phyloP scores from a whole-genome alignment of 2,113 vertebrate genomes.

The Pavo muticus region DNA sequence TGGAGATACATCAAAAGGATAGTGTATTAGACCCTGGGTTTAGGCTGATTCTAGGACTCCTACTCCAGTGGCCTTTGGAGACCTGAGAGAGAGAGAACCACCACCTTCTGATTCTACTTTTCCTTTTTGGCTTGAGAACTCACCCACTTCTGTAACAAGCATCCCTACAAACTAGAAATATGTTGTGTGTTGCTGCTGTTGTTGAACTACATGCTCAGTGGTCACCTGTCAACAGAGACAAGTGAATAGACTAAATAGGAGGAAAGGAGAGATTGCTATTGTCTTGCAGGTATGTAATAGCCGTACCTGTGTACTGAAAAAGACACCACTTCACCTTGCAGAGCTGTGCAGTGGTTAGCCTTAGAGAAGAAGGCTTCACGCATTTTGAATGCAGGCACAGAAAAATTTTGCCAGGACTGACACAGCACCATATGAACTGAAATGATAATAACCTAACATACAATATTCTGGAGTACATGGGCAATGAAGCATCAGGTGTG shows the following conservation, averaged over 20 bases:
- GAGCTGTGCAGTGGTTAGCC: neutral
- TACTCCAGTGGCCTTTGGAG: neutral
- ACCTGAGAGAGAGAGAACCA: neutral
- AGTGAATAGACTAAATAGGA: neutral
- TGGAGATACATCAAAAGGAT: neutral
- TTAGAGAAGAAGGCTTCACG: neutral
- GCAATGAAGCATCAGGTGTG: neutral
- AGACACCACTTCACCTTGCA: neutral
- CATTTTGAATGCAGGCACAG: neutral
- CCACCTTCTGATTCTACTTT: neutral
- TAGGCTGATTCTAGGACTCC: neutral
- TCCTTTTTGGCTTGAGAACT: neutral
- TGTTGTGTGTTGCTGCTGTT: neutral
- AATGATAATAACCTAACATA: neutral
- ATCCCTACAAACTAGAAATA: accelerated
- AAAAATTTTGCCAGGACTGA: neutral
- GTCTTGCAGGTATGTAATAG: neutral
- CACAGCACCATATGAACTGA: neutral
- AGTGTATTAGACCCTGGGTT: neutral
- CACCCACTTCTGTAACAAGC: neutral
- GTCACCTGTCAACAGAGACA: neutral
- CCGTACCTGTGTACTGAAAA: neutral
- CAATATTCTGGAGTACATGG: neutral
- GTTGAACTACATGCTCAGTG: neutral
- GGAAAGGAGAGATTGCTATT: neutral